These are phyloP conservation scores for Etheostoma perlongum DNA, from an alignment of 2,797 vertebrate genomes.

Conservation along the genomic window DNA sequence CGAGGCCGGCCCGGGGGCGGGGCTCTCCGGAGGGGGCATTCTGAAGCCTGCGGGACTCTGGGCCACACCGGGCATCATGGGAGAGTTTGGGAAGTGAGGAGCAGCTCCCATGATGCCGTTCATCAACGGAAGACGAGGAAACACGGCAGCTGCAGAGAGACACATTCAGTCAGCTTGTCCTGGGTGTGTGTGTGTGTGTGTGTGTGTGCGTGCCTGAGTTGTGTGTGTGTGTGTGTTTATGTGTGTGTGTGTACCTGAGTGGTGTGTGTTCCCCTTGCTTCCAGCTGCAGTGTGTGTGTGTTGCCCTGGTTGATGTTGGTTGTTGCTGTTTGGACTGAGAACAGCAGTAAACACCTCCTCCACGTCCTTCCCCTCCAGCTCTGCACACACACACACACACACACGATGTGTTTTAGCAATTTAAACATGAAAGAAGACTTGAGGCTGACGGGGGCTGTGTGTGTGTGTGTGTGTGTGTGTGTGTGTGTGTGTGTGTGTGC, in stretches of 20 bases:
- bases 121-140: constrained; percentile 90
- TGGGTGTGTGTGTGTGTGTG: not conserved
- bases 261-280: constrained; percentile 62
- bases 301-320: constrained; percentile 81
- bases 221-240: constrained; percentile 4
- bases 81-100: constrained; percentile 82
- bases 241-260: constrained; percentile 37
- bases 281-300: constrained; percentile 79
- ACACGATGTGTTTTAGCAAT: not conserved
- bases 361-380: constrained; percentile 96
- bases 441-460: no score
- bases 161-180: no score
- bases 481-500: no score
- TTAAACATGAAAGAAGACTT: fast-evolving
- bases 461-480: no score
- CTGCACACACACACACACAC: constrained; percentile 71
- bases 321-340: constrained; percentile 86
- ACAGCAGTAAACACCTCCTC: constrained; percentile 98
- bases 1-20: constrained; percentile 16
- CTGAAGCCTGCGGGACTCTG: constrained; percentile 81
- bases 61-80: constrained; percentile 77
- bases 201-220: not conserved
- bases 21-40: constrained; percentile 80
- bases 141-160: constrained; percentile 70
- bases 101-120: constrained; percentile 91